phyloP scores from a whole-genome alignment of 2,113 vertebrate species.

The Passer domesticus region DNA sequence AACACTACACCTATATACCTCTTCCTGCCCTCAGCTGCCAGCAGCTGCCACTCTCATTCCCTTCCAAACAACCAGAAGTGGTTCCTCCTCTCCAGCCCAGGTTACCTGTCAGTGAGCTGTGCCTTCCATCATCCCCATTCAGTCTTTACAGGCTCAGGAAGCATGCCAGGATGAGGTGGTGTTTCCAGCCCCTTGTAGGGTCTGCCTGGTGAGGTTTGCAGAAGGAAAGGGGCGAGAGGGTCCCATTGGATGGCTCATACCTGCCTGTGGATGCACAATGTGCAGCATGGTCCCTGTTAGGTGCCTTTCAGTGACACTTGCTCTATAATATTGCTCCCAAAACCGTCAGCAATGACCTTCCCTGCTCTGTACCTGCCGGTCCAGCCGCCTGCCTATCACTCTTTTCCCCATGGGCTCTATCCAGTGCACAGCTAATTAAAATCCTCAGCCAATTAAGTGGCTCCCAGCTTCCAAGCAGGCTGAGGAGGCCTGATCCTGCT shows the following conservation, averaged over 20 bases:
- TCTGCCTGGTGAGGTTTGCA: not conserved
- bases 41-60: not conserved
- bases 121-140: not conserved
- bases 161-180: not conserved
- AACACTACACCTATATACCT: accelerated
- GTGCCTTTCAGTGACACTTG: not conserved
- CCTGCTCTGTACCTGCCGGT: not conserved
- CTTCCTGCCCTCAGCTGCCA: not conserved
- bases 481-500: not conserved
- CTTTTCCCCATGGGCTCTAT: not conserved
- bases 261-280: accelerated
- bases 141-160: not conserved
- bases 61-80: not conserved
- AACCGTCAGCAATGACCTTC: not conserved
- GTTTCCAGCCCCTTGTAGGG: not conserved
- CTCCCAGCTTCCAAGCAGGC: not conserved
- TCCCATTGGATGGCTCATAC: not conserved
- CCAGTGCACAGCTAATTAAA: not conserved
- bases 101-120: not conserved
- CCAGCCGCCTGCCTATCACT: not conserved
- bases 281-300: not conserved
- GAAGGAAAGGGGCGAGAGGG: not conserved
- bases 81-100: not conserved
- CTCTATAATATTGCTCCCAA: not conserved
- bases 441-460: not conserved